Conservation (phyloP, 2,797 vertebrate genomes). For the Coluber constrictor region DNA sequence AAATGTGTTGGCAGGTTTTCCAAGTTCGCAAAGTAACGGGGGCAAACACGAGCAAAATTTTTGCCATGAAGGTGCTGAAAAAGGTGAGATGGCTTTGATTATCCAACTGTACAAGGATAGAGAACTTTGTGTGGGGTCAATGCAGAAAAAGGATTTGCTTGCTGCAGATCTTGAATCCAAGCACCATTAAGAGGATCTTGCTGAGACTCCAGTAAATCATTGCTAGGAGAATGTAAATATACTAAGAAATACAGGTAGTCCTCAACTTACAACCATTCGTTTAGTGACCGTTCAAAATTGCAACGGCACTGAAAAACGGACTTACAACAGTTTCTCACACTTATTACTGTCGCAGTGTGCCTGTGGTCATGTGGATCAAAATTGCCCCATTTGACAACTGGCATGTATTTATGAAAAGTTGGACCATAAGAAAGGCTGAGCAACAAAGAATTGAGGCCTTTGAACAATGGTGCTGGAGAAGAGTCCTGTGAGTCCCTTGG, state of each 20-base stretch:
- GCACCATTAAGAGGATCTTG: not conserved
- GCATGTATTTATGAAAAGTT: not conserved
- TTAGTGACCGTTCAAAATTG: not conserved
- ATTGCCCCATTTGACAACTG: not conserved
- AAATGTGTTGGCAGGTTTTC: slow-evolving; percentile 78
- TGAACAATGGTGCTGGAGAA: no score
- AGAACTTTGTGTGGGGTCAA: not conserved
- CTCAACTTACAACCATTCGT: not conserved
- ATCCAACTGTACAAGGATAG: rapidly evolving
- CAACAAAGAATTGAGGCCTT: no score
- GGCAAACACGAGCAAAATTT: slow-evolving; percentile 88
- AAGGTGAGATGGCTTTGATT: slow-evolving; percentile 75
- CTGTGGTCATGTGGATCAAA: not conserved
- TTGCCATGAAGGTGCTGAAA: slow-evolving; percentile 97
- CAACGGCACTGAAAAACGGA: not conserved
- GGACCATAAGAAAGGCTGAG: no score
- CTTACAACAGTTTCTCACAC: not conserved
- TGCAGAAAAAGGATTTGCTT: not conserved
- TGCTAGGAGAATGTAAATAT: not conserved
- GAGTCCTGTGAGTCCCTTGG: no score
- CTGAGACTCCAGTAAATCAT: not conserved
- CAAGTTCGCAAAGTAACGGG: slow-evolving; percentile 93
- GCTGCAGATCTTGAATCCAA: not conserved
- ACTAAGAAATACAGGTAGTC: not conserved
- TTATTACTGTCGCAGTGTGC: not conserved